Evolutionary conservation across 2,797 vertebrate genomes (phyloP).

Genomic region (Pitangus sulphuratus): DNA sequence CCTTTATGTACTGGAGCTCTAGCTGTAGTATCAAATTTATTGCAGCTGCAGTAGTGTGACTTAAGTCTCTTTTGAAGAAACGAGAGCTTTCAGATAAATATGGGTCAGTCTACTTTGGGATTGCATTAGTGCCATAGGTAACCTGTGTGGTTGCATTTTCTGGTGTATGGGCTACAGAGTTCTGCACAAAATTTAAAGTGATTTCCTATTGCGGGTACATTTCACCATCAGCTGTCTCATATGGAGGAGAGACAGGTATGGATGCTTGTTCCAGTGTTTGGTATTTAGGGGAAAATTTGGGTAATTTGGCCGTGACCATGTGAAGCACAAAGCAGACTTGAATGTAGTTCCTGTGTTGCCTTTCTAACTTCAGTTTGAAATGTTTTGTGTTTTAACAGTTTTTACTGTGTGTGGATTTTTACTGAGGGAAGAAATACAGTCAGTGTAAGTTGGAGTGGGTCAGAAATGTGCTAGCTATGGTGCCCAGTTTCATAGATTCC

Average conservation of each 20-base stretch:
- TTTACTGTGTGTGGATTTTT: neutral
- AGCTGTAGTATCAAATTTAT: neutral
- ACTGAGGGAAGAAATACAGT: neutral
- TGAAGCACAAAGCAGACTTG: neutral
- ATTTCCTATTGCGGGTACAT: neutral
- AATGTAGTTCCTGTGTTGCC: rapidly evolving
- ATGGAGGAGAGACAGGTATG: neutral
- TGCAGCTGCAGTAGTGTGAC: neutral
- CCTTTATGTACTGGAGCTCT: neutral
- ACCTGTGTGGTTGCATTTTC: neutral
- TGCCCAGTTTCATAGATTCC: neutral
- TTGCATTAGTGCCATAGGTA: neutral
- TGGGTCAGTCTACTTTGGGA: neutral
- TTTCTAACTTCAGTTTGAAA: neutral
- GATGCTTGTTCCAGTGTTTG: rapidly evolving
- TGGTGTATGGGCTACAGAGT: neutral
- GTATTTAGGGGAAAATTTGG: neutral
- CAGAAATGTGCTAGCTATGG: neutral
- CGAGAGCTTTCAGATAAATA: neutral
- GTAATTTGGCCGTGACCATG: neutral
- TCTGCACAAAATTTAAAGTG: neutral
- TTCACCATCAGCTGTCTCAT: neutral
- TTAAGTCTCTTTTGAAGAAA: neutral
- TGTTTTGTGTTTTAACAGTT: neutral
- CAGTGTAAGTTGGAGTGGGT: neutral